phyloP scores from a whole-genome alignment of 2,888 invertebrate genomes.

The Pristionchus japonicus region DNA sequence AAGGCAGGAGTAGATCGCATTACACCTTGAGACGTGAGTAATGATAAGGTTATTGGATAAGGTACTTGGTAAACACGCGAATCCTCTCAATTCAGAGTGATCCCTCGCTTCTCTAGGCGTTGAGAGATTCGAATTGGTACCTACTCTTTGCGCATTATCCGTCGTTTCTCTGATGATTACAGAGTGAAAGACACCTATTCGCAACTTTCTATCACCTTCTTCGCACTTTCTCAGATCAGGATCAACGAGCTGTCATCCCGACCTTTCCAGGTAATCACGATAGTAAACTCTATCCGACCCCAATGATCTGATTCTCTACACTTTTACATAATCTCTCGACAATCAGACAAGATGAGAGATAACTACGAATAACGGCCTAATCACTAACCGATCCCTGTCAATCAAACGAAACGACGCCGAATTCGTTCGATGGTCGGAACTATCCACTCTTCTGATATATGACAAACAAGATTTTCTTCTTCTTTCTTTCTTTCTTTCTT shows the following conservation, averaged over 20 bases:
- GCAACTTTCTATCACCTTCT: neutral
- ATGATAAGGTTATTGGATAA: neutral
- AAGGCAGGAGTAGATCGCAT: neutral
- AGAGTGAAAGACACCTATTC: too few relatives aligned
- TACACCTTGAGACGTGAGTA: neutral
- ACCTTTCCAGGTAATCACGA: too few relatives aligned
- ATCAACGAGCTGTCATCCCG: neutral
- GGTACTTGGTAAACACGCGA: neutral
- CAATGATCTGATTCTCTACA: too few relatives aligned
- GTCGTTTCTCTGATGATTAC: too few relatives aligned
- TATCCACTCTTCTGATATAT: neutral
- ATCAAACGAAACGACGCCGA: neutral
- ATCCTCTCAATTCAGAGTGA: neutral
- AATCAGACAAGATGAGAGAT: neutral
- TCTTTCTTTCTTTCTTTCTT: neutral
- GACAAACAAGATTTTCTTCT: neutral
- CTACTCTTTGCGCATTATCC: too few relatives aligned
- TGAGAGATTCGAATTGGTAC: too few relatives aligned
- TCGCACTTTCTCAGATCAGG: neutral
- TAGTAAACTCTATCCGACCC: too few relatives aligned
- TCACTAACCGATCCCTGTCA: neutral
- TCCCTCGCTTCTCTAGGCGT: too few relatives aligned
- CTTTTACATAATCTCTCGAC: neutral
- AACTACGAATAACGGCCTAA: neutral
- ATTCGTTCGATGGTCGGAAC: neutral